These are phyloP conservation scores for Jacana jacana DNA, from an alignment of 2,113 vertebrate species.

Conservation along the genomic window DNA sequence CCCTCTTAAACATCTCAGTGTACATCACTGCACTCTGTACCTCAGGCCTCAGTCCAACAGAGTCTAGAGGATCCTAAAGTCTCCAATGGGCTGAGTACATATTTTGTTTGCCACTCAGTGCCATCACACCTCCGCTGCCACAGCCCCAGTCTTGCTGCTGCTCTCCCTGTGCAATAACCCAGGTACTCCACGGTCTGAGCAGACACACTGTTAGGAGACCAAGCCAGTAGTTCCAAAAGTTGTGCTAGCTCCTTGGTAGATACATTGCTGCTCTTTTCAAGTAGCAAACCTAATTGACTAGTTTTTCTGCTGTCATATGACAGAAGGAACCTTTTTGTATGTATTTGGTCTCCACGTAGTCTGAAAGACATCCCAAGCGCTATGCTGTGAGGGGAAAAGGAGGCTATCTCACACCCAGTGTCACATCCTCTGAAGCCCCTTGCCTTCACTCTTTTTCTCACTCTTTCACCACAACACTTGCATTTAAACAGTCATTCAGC, in stretches of 20 bases:
- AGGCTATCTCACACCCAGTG: background rate
- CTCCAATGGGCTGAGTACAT: accelerated
- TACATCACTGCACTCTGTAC: accelerated
- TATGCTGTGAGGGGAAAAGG: background rate
- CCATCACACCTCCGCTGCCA: accelerated
- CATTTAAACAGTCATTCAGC: background rate
- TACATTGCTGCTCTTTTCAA: background rate
- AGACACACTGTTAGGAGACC: background rate
- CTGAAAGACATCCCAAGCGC: background rate
- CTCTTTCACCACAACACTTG: background rate
- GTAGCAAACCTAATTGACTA: background rate
- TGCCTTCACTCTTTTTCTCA: background rate
- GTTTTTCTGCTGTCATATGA: background rate
- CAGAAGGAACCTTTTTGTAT: background rate
- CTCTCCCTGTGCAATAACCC: background rate
- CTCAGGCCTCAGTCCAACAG: background rate
- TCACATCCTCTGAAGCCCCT: background rate
- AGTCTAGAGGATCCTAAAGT: background rate
- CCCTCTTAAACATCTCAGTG: background rate
- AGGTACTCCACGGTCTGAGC: accelerated
- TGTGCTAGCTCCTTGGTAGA: background rate
- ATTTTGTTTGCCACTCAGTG: background rate
- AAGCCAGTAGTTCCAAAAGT: background rate
- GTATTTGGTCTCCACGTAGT: background rate
- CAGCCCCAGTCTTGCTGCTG: background rate